Percentiles rank a stretch among this genome's conserved stretches.
Conservation (phyloP, 2,888 invertebrate genomes). For the Cepaea hortensis region DNA sequence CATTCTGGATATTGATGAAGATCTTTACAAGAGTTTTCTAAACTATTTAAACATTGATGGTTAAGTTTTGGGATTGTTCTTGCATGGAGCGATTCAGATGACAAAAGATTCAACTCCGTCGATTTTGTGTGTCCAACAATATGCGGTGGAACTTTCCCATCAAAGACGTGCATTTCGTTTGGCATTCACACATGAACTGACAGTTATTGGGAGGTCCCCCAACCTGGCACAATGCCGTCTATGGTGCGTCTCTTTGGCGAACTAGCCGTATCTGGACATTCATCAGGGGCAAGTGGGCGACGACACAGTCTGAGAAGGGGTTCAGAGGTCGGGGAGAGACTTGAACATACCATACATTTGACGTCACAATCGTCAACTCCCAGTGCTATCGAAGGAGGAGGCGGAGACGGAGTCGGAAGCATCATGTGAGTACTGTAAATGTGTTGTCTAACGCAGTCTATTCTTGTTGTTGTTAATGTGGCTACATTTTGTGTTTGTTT, state of each 20-base stretch:
- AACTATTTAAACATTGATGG: not conserved
- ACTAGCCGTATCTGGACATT: constrained; percentile 52
- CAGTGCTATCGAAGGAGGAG: constrained; percentile 56
- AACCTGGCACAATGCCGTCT: constrained; percentile 54
- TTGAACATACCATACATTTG: constrained; percentile 66
- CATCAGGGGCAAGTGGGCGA: constrained; percentile 54
- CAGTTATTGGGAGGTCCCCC: not conserved
- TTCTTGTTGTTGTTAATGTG: not conserved
- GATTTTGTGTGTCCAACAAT: not conserved
- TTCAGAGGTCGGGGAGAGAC: constrained; percentile 64
- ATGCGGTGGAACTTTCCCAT: not conserved
- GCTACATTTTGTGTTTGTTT: not conserved
- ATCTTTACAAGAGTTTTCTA: not conserved
- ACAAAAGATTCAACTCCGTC: not conserved
- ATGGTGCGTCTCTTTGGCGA: constrained; percentile 59
- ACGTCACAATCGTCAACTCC: constrained; percentile 59
- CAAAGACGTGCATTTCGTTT: constrained; percentile 1
- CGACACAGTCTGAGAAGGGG: constrained; percentile 63
- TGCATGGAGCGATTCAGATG: constrained; percentile 15
- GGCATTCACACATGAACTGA: not conserved
- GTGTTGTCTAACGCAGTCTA: not conserved
- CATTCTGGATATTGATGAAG: too few species aligned
- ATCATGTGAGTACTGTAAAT: constrained; percentile 55
- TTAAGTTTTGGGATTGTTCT: not conserved
- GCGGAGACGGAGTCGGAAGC: constrained; percentile 49